Evolutionary conservation across 2,888 invertebrate genomes (phyloP), one percentile per base, ranked within the genome.

Genomic region (Platycnemis pennipes): DNA sequence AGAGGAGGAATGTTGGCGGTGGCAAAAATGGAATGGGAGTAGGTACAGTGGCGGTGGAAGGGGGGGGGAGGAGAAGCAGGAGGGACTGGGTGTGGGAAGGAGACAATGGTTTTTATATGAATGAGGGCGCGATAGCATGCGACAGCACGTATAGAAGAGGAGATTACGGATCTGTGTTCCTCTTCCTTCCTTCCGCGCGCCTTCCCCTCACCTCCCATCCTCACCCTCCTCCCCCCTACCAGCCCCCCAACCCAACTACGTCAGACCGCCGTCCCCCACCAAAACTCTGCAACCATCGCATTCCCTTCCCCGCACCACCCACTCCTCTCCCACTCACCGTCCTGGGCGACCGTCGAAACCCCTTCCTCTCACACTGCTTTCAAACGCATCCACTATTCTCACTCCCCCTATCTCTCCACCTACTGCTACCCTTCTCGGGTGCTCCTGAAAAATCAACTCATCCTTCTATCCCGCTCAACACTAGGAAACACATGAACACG

Each of bases 101-200:
- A 91, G 91, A 91, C 91, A 91, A 91, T 91, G 91, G 91, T 91
- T 91, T 91, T 91, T 91, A 91, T 91, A 91, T 91, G 91, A 91
- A 91, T 91, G 91, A 91, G 63, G 91, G 91, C 91, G 91, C 56
- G 91, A 91, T 91, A 91, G 91, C 91, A 91, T 91, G 91, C 91
- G 91, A 91, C 91, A 91, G 91, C 91, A 91, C 91, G 91, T 91
- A 91, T 63, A 91, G 91, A 91, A 63, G 89, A 89, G 56, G 91
- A 91, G 91, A 91, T 91, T 91, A 91, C 91, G 91, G 63, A 91
- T 91, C 89, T 56, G 89, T 56, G 89, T 53, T 89, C 89, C 56
- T 89, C 63, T 63, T 63, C 63, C 63, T 89, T 56, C 89, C 91
- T 91, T 91, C 91, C 44, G 16, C 45, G 26, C n/a, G 44, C 91